Evolutionary conservation across 2,888 invertebrate species (phyloP), one percentile per base, ranked within the genome.

Genomic region (Mechanitis mazaeus): DNA sequence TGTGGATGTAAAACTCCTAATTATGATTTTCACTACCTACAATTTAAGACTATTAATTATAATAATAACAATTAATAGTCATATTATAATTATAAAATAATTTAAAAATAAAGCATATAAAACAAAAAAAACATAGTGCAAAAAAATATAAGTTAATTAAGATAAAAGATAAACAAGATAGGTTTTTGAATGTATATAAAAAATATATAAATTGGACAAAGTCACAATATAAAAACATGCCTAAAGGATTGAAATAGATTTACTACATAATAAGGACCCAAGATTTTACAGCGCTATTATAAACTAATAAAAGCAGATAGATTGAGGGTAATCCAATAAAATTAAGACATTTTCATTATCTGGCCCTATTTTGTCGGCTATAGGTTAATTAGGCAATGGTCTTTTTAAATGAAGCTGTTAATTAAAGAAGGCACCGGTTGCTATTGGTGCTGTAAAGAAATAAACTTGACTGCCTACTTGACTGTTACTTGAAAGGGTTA

Each of bases 321-420:
- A 75, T 74, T 73, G 76, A 76, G 75, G 77, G 77, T 73, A 75
- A 74, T 65, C 71, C 76, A 85, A 87, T 89, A 87, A 87, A 88
- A 87, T 88, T 87, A 88, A 83, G 86, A 88, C 89, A 85, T 87
- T 89, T 89, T 88, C 85, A 89, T 87, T 84, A 84, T 75, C 74
- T 77, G 77, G 80, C 84, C 84, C 87, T 86, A 87, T 88, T 89
- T 88, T 87, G 89, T 87, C 82, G 80, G 81, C 77, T 76, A 75
- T 75, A 75, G 72, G 71, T 75, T 81, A 82, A 83, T 82, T 79
- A 80, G 65, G 62, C 64, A 63, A 68, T 69, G 74, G 87, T 87
- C 81, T 83, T 85, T 83, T 83, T 83, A 85, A 86, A 88, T 89
- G 83, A 88, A 88, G 84, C 84, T 88, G 69, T 71, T 72, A 72